Conservation (phyloP, 2,797 vertebrate genomes). For the Ctenopoma multispine region DNA sequence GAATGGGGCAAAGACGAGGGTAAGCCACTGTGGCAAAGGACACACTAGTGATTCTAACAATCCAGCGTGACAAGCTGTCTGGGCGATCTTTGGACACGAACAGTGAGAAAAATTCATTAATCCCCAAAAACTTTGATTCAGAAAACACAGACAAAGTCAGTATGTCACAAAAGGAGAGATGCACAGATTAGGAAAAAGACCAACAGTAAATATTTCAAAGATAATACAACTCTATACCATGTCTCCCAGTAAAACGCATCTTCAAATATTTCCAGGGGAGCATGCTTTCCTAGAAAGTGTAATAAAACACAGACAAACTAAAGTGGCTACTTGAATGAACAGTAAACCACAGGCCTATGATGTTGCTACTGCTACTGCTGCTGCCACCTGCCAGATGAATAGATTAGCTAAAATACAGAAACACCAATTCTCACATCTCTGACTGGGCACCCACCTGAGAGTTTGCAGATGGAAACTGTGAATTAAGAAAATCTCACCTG, state of each 20-base stretch:
- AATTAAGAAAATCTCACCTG: conserved; percentile 62
- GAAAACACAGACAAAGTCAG: not conserved
- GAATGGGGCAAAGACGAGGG: conserved; percentile 7
- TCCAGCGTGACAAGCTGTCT: conserved; percentile 22
- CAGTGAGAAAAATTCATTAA: conserved; percentile 24
- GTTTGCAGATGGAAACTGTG: conserved; percentile 41
- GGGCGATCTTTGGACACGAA: not conserved
- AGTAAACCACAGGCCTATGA: conserved; percentile 10
- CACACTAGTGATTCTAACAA: conserved; percentile 18
- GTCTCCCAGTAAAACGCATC: not conserved
- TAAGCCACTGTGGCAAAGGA: conserved; percentile 1
- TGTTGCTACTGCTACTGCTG: conserved; percentile 11
- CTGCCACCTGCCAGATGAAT: conserved; percentile 35
- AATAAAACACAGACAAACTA: conserved; percentile 12
- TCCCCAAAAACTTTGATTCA: conserved; percentile 4
- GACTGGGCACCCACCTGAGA: conserved; percentile 41
- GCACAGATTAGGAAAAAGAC: not conserved
- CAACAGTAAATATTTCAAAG: not conserved
- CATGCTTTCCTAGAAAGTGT: not conserved
- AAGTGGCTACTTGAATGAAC: conserved; percentile 13
- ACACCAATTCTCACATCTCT: conserved; percentile 22
- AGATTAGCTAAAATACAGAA: conserved; percentile 28
- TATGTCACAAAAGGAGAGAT: not conserved
- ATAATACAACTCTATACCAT: not conserved
- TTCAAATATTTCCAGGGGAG: not conserved